phyloP scores from a whole-genome alignment of 2,113 vertebrate genomes.

The Sturnira hondurensis region DNA sequence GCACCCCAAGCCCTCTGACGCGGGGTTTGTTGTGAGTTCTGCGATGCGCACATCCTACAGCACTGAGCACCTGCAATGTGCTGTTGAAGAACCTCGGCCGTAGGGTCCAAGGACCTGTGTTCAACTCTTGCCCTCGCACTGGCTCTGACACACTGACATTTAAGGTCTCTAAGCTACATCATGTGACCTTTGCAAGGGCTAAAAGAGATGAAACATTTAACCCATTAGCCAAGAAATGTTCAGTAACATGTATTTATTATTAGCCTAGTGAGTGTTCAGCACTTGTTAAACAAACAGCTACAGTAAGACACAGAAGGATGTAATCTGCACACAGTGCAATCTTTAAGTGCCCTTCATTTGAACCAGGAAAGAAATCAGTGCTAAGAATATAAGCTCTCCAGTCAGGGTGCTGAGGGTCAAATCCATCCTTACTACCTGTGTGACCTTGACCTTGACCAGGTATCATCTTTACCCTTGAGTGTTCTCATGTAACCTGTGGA shows the following conservation, averaged over 20 bases:
- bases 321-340: not conserved
- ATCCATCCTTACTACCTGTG: not conserved
- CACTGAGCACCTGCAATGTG: not conserved
- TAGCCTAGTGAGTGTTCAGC: not conserved
- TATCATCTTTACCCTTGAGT: not conserved
- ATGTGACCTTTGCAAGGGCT: not conserved
- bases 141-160: not conserved
- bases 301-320: not conserved
- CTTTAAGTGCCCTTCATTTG: not conserved
- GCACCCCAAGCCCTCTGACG: not conserved
- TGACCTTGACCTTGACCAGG: not conserved
- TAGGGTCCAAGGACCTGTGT: too few species aligned
- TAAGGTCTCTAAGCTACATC: not conserved
- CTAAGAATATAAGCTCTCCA: not conserved
- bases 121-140: not conserved
- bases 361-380: not conserved
- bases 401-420: not conserved
- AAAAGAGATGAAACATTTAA: not conserved
- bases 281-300: not conserved
- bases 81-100: not conserved
- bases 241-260: not conserved
- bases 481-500: not conserved
- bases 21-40: not conserved
- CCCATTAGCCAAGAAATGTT: not conserved
- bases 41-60: not conserved